Evolutionary conservation across 2,797 vertebrate genomes (phyloP).

Genomic region (Chaunax sp.): DNA sequence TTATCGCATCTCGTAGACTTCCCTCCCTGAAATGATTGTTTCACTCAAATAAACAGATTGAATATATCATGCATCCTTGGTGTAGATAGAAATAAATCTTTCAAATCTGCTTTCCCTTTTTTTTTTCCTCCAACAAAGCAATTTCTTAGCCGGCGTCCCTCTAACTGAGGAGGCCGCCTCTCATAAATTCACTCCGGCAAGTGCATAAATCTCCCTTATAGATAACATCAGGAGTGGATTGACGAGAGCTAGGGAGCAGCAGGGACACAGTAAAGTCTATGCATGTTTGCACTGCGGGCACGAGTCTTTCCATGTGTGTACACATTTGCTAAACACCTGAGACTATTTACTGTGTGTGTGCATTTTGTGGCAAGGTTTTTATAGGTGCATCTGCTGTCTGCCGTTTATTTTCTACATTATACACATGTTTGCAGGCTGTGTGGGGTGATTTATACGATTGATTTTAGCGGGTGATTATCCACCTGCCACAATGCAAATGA

Average conservation of each 20-base stretch:
- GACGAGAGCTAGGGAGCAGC: conserved; percentile 61
- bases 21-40: conserved; percentile 82
- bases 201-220: conserved; percentile 85
- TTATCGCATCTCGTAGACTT: conserved; percentile 74
- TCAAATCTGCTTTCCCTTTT: conserved; percentile 70
- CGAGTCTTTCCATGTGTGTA: conserved; percentile 46
- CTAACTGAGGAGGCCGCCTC: conserved; percentile 77
- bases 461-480: conserved; percentile 70
- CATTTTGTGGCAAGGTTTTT: conserved; percentile 59
- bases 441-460: conserved; percentile 54
- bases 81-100: conserved; percentile 85
- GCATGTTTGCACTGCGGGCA: conserved; percentile 53
- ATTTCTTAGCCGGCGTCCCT: conserved; percentile 81
- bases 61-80: conserved; percentile 83
- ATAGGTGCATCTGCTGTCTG: conserved; percentile 66
- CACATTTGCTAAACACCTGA: conserved; percentile 48
- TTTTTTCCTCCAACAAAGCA: conserved; percentile 68
- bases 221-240: conserved; percentile 83
- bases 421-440: conserved; percentile 46
- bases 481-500: conserved; percentile 66
- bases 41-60: conserved; percentile 87
- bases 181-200: conserved; percentile 84
- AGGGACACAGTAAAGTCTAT: conserved; percentile 57
- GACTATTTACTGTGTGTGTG: conserved; percentile 46
- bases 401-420: conserved; percentile 52